Evolutionary conservation across 2,888 invertebrate genomes (phyloP).

Genomic region (Cataglyphis cursor): DNA sequence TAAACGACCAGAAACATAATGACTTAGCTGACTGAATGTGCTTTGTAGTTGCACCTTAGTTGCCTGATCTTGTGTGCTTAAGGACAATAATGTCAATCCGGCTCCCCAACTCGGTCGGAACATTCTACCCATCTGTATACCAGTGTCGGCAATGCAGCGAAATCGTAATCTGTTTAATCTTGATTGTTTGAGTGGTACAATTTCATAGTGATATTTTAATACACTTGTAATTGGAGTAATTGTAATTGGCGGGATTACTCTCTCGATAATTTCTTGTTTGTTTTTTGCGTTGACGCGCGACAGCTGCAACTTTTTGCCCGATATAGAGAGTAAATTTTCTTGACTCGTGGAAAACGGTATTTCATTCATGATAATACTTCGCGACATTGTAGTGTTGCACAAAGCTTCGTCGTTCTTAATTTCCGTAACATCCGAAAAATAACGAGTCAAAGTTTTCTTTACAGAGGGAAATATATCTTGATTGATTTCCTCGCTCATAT

Average conservation of each 20-base stretch:
- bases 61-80: constrained; percentile 86
- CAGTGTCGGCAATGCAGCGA: constrained; percentile 80
- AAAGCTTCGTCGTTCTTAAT: constrained; percentile 37
- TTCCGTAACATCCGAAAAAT: constrained; percentile 47
- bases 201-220: constrained; percentile 85
- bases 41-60: constrained; percentile 85
- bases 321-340: constrained; percentile 17
- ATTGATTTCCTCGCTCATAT: constrained; percentile 59
- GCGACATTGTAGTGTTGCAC: constrained; percentile 48
- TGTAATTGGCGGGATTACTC: constrained; percentile 75
- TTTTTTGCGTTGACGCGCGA: neutral
- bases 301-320: neutral
- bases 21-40: constrained; percentile 82
- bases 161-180: constrained; percentile 78
- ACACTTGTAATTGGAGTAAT: constrained; percentile 87
- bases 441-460: constrained; percentile 46
- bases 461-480: constrained; percentile 11
- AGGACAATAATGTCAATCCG: constrained; percentile 88
- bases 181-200: constrained; percentile 85
- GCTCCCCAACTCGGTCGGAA: constrained; percentile 93
- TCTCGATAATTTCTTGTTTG: constrained; percentile 42
- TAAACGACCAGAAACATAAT: constrained; percentile 81
- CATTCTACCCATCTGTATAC: constrained; percentile 88
- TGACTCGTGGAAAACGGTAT: constrained; percentile 12
- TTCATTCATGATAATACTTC: constrained; percentile 49